Conservation (phyloP, 2,888 invertebrate species). For the Chloroclysta siterata region DNA sequence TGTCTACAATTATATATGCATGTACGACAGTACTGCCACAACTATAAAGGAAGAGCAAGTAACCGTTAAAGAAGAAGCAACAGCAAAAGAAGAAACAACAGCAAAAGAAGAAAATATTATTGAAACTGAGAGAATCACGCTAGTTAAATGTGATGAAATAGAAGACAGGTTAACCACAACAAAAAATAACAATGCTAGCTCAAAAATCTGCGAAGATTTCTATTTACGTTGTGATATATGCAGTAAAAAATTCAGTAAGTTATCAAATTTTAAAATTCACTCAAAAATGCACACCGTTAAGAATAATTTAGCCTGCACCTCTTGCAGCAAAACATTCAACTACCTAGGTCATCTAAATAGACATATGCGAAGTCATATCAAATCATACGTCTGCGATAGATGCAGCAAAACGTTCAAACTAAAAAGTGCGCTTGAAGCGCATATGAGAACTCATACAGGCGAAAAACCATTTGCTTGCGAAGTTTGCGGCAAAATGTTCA, state of each 20-base stretch:
- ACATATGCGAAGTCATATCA: conserved; percentile 7
- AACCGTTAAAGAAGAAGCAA: conserved; percentile 12
- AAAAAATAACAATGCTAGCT: neutral
- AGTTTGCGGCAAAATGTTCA: conserved; percentile 12
- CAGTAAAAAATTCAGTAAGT: conserved; percentile 2
- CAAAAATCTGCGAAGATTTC: neutral
- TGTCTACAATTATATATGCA: neutral
- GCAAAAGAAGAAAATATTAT: neutral
- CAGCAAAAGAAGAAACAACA: no score
- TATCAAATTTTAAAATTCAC: neutral
- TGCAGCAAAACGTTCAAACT: conserved; percentile 17
- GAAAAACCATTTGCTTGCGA: conserved; percentile 20
- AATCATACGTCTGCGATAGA: conserved; percentile 12
- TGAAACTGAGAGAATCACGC: neutral
- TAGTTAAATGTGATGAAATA: neutral
- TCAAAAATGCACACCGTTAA: no score
- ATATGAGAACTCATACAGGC: conserved; percentile 14
- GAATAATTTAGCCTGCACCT: neutral
- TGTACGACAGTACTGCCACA: neutral
- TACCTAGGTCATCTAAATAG: conserved; percentile 2
- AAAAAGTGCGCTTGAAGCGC: no score
- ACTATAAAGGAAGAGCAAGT: conserved; percentile 9
- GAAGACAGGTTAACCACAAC: neutral
- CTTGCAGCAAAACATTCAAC: conserved; percentile 13
- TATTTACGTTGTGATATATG: conserved; percentile 1